Conservation (phyloP, 2,888 invertebrate genomes). For the Monoplex corrugatus region DNA sequence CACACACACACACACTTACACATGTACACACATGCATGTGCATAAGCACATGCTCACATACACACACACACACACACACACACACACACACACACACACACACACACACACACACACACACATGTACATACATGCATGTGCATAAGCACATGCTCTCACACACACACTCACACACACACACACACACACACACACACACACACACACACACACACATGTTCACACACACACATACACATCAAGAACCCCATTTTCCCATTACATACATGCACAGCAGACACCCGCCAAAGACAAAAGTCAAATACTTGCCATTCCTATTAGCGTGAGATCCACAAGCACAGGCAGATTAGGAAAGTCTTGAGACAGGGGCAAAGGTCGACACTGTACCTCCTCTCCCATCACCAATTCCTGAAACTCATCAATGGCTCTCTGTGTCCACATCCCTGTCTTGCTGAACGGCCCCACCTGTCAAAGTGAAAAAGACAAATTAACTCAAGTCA, state of each 20-base stretch:
- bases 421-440: constrained; percentile 71
- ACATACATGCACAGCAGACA: background rate
- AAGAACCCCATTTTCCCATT: background rate
- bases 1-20: too few species aligned
- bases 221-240: background rate
- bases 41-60: too few species aligned
- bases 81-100: too few species aligned
- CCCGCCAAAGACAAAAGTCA: background rate
- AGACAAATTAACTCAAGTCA: too few species aligned
- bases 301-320: background rate
- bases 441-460: constrained; percentile 65
- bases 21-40: too few species aligned
- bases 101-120: too few species aligned
- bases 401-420: constrained; percentile 63
- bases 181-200: too few species aligned
- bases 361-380: constrained; percentile 56
- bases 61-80: too few species aligned
- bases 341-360: constrained; percentile 51
- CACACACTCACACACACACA: too few species aligned
- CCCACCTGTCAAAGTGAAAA: constrained; percentile 68
- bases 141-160: too few species aligned
- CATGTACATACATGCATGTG: too few species aligned
- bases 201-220: too few species aligned
- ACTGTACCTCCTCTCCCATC: constrained; percentile 58
- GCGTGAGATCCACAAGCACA: constrained; percentile 63